These are phyloP conservation scores for Dufourea novaeangliae DNA, from an alignment of 1,140 invertebrate genomes.

Conservation along the genomic window DNA sequence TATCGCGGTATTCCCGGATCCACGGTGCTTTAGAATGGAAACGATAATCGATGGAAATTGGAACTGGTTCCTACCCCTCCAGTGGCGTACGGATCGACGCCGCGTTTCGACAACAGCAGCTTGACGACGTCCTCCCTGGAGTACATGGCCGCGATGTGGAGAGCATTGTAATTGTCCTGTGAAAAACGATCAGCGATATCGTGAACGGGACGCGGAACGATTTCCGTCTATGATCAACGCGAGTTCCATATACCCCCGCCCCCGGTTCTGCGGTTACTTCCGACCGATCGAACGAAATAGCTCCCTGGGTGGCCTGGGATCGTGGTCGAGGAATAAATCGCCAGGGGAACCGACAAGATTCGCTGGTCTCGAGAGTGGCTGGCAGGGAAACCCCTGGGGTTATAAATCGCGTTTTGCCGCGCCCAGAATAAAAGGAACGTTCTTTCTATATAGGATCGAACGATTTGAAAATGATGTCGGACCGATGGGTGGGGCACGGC, in stretches of 20 bases:
- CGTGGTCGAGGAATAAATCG: slow-evolving; percentile 7
- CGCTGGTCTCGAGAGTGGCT: slow-evolving; percentile 2
- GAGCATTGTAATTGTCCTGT: slow-evolving; percentile 96
- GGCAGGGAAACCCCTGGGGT: slow-evolving; percentile 64
- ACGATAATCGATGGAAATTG: not conserved
- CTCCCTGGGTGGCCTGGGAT: not conserved
- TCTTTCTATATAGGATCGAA: slow-evolving; percentile 23
- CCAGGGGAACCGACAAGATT: not conserved
- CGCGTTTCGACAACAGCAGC: slow-evolving; percentile 92
- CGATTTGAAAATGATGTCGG: slow-evolving; percentile 77
- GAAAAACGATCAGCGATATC: slow-evolving; percentile 65
- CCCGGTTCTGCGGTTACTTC: not conserved
- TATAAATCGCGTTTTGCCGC: slow-evolving; percentile 67
- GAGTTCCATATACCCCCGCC: not conserved
- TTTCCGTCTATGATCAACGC: not conserved
- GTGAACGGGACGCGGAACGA: not conserved
- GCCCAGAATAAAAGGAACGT: slow-evolving; percentile 64
- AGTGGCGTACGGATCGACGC: slow-evolving; percentile 93
- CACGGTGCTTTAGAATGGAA: not conserved
- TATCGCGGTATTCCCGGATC: too few relatives aligned
- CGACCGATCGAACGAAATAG: not conserved
- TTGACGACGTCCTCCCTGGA: slow-evolving; percentile 97
- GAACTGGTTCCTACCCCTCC: slow-evolving; percentile 92
- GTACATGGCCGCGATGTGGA: slow-evolving; percentile 96
- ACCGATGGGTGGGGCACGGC: slow-evolving; percentile 30